Base-by-base conservation (phyloP, 2,888 invertebrate species). In the Scelioninae gen. 1 region DNA sequence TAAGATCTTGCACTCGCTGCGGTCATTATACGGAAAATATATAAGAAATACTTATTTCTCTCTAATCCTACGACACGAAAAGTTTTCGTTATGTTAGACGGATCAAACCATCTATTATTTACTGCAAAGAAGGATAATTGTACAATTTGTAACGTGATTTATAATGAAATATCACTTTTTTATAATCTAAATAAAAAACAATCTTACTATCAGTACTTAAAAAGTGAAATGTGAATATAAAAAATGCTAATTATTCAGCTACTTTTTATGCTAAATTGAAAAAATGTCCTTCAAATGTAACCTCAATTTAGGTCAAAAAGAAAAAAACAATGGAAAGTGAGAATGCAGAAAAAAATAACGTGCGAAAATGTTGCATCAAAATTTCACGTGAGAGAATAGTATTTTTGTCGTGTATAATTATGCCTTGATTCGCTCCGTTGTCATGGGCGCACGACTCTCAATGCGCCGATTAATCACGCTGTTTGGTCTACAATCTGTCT, bases 381-480 rank as follows among this genome's bases (percentile, higher is more conserved):
- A 71, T 76, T 76, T 69, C 60, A 72, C 82, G 75, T 72, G 71
- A 72, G 76, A 82, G 76, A 68, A 55, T 55, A 56, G 65, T 43
- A 72, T 78, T 82, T 82, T 74, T 65, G 60, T 45, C 47, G 58
- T 49, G 78, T 69, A 45, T 78, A 82, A 82, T 82, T 77, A 82
- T 49, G 69, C 43, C 65, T 83, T 75, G 75, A 83, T 83, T 83
- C 78, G 78, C 82, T 82, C 65, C 34, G 75, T 71, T 78, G 75
- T 83, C 82, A 71, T 71, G 53, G 69, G 66, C 82, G 78, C 78
- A 75, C 82, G 75, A 71, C 69, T 74, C 77, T 83, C 71, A 75
- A 83, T 71, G 74, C 60, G 63, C 78, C 78, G 82, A 83, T 83
- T 83, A 79, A 83, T 83, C 79, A 83, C 76, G 83, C 76, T 76